Percentiles rank a stretch among this genome's conserved stretches.
Evolutionary conservation across 1,140 invertebrate species (phyloP).

Genomic region (Tribolium madens): DNA sequence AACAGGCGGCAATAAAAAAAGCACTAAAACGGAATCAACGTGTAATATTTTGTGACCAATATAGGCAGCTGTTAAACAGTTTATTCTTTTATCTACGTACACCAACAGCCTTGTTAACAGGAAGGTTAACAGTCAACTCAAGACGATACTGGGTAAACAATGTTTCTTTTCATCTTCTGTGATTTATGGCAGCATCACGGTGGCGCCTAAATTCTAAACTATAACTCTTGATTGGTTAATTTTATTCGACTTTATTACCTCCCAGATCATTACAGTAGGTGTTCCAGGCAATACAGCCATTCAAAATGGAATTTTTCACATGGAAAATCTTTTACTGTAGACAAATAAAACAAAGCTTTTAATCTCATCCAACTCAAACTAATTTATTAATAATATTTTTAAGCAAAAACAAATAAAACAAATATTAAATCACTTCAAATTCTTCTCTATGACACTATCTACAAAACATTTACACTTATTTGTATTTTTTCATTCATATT

Average conservation of each 20-base stretch:
- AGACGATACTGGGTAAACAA: slow-evolving; percentile 41
- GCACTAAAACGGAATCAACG: slow-evolving; percentile 53
- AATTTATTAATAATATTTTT: too few relatives aligned
- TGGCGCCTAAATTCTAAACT: slow-evolving; percentile 43
- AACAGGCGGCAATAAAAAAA: slow-evolving; percentile 45
- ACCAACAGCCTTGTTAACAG: slow-evolving; percentile 44
- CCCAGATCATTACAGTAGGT: slow-evolving; percentile 9
- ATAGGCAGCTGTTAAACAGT: slow-evolving; percentile 52
- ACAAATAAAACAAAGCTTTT: too few relatives aligned
- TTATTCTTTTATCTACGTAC: slow-evolving; percentile 44
- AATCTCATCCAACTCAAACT: too few relatives aligned
- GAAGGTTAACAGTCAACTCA: slow-evolving; percentile 44
- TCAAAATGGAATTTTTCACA: too few relatives aligned
- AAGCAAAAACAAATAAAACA: too few relatives aligned
- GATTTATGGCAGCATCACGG: slow-evolving; percentile 27
- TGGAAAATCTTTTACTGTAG: too few relatives aligned
- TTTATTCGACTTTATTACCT: slow-evolving; percentile 21
- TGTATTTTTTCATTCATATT: slow-evolving; percentile 23
- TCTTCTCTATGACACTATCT: background rate
- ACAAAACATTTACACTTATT: background rate
- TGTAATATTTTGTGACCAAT: slow-evolving; percentile 57
- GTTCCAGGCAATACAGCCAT: slow-evolving; percentile 13
- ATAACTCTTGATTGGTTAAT: slow-evolving; percentile 17
- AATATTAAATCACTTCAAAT: background rate
- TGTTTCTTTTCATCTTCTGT: slow-evolving; percentile 41